Evolutionary conservation across 2,797 vertebrate genomes (phyloP).

Genomic region (Mionectes olivaceus): DNA sequence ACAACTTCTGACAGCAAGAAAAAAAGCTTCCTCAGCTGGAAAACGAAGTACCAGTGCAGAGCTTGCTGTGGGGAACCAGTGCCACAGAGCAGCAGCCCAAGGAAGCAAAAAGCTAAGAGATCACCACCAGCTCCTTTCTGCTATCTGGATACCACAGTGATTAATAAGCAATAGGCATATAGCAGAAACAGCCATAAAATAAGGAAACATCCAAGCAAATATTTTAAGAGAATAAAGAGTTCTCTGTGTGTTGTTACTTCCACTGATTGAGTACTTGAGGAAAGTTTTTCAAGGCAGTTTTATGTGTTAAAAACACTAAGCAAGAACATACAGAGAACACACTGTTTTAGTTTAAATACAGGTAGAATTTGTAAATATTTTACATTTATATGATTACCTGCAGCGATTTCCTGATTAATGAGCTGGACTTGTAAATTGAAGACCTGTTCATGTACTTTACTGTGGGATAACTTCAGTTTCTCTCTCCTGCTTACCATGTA

Average conservation of each 20-base stretch:
- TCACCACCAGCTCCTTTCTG: not conserved
- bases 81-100: not conserved
- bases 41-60: not conserved
- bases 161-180: not conserved
- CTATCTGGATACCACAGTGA: not conserved
- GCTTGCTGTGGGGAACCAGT: not conserved
- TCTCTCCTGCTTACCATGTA: conserved; percentile 99
- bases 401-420: conserved; percentile 89
- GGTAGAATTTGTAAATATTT: not conserved
- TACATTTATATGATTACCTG: conserved; percentile 81
- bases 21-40: not conserved
- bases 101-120: not conserved
- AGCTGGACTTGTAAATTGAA: conserved; percentile 94
- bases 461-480: conserved; percentile 95
- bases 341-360: not conserved
- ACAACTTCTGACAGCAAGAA: not conserved
- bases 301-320: not conserved
- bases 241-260: not conserved
- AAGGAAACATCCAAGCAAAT: not conserved
- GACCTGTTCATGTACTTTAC: conserved; percentile 96
- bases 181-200: not conserved
- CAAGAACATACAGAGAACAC: not conserved
- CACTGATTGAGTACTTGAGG: not conserved
- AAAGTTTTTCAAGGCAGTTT: not conserved
- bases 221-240: not conserved